phyloP scores from a whole-genome alignment of 2,113 vertebrate genomes.

The Rafetus swinhoei region DNA sequence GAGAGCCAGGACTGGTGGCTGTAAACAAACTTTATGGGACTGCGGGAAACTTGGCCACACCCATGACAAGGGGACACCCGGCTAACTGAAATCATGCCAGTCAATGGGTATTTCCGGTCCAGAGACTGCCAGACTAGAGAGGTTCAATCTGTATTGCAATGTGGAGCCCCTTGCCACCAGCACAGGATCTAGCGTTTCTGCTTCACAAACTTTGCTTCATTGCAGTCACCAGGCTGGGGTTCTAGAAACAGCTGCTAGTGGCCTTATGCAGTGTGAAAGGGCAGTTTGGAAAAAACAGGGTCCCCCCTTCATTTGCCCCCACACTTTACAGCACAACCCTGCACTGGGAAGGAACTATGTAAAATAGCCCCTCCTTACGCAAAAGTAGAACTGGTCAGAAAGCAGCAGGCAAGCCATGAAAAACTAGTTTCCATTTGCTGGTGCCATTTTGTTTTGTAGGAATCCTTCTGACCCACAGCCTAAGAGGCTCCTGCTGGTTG shows the following conservation, averaged over 20 bases:
- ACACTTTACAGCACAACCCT: neutral
- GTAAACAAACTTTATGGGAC: too few relatives aligned
- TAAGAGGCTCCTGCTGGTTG: neutral
- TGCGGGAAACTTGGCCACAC: too few relatives aligned
- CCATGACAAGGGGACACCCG: too few relatives aligned
- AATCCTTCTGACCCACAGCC: neutral
- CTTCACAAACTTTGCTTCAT: neutral
- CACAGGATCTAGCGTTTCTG: fast-evolving
- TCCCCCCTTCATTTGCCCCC: neutral
- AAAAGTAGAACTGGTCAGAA: neutral
- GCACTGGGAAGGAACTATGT: neutral
- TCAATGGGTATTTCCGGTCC: too few relatives aligned
- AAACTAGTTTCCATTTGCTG: neutral
- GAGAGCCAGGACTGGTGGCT: too few relatives aligned
- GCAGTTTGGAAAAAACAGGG: neutral
- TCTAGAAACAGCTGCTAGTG: fast-evolving
- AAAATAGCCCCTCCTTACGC: neutral
- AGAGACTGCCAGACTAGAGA: too few relatives aligned
- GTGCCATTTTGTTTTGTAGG: neutral
- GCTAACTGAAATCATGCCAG: too few relatives aligned
- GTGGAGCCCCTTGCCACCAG: neutral
- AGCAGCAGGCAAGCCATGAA: neutral
- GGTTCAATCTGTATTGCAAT: neutral
- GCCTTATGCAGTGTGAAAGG: neutral
- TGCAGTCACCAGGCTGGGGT: neutral